phyloP scores from a whole-genome alignment of 2,797 vertebrate genomes.

The Sebastes matsubarae region DNA sequence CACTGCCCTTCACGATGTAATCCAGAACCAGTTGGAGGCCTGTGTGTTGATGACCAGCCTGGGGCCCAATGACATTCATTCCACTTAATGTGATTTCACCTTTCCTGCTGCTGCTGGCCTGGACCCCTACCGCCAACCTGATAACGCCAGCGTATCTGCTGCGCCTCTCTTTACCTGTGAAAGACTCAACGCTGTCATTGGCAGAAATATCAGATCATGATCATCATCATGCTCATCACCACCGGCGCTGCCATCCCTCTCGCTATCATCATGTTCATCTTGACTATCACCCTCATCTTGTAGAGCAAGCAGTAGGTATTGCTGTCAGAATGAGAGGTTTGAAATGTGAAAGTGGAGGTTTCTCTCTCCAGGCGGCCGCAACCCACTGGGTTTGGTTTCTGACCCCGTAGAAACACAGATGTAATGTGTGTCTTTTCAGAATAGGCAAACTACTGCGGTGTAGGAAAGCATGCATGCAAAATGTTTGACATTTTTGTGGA shows the following conservation, averaged over 20 bases:
- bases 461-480: neutral
- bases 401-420: slow-evolving; percentile 12
- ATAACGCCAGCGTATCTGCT: slow-evolving; percentile 43
- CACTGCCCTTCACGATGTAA: slow-evolving; percentile 73
- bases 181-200: slow-evolving; percentile 45
- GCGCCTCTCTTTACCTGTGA: slow-evolving; percentile 39
- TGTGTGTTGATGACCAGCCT: slow-evolving; percentile 60
- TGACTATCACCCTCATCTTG: slow-evolving; percentile 50
- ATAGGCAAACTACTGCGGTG: neutral
- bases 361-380: slow-evolving; percentile 20
- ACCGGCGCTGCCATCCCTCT: slow-evolving; percentile 37
- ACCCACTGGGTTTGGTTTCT: slow-evolving; percentile 12
- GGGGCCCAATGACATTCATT: slow-evolving; percentile 75
- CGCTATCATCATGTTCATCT: slow-evolving; percentile 58
- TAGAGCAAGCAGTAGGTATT: slow-evolving; percentile 32
- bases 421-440: slow-evolving; percentile 21
- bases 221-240: slow-evolving; percentile 60
- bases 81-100: slow-evolving; percentile 77
- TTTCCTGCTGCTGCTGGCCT: slow-evolving; percentile 49
- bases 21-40: slow-evolving; percentile 68
- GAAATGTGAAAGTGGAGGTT: slow-evolving; percentile 45
- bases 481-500: neutral
- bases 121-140: slow-evolving; percentile 65
- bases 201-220: slow-evolving; percentile 44
- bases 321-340: slow-evolving; percentile 33